These are phyloP conservation scores for rat (Rattus norvegicus) DNA, from an alignment of 2,113 vertebrate genomes.

Conservation along the genomic window DNA sequence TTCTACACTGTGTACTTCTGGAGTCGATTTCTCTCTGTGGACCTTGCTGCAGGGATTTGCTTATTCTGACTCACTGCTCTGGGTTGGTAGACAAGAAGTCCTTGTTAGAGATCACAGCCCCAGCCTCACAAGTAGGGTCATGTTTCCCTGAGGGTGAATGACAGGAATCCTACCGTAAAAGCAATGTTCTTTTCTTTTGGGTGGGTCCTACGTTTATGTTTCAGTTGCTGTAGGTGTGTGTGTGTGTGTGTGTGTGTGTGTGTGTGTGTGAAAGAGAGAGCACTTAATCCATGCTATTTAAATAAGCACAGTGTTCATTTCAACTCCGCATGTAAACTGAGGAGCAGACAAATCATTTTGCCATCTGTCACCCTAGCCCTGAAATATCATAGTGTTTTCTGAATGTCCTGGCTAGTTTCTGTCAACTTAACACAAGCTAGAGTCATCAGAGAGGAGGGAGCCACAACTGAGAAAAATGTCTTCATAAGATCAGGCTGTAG, in stretches of 20 bases:
- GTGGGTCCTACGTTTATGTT: not conserved
- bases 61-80: not conserved
- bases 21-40: not conserved
- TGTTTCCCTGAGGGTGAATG: not conserved
- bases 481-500: not conserved
- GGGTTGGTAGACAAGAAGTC: not conserved
- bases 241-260: not conserved
- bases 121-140: not conserved
- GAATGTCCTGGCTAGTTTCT: not conserved
- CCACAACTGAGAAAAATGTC: not conserved
- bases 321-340: not conserved
- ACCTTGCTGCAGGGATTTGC: not conserved
- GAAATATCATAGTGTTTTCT: not conserved
- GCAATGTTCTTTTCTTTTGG: not conserved
- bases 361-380: not conserved
- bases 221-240: not conserved
- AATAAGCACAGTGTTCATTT: slow-evolving; percentile 4
- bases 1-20: not conserved
- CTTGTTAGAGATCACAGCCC: not conserved
- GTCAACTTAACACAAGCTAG: not conserved
- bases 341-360: slow-evolving; percentile 15
- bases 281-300: not conserved
- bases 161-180: not conserved
- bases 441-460: not conserved
- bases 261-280: not conserved